phyloP scores from a whole-genome alignment of 2,113 vertebrate genomes.

The Brachirus orientalis region DNA sequence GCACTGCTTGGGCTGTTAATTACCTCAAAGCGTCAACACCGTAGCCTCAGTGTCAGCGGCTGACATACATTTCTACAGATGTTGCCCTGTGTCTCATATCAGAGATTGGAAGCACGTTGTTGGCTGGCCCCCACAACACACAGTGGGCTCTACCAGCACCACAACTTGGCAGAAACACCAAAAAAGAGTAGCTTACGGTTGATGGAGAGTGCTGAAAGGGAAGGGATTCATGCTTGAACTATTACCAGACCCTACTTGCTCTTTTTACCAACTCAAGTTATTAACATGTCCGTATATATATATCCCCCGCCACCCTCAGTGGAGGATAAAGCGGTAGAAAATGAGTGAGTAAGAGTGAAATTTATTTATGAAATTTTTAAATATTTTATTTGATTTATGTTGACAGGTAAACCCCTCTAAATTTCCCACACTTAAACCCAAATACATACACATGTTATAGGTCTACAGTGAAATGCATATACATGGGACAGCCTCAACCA shows the following conservation, averaged over 20 bases:
- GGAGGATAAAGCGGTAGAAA: no score
- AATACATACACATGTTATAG: no score
- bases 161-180: constrained; percentile 45
- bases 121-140: constrained; percentile 19
- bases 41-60: constrained; percentile 38
- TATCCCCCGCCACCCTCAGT: no score
- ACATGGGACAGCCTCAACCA: no score
- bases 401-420: no score
- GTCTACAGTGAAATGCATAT: no score
- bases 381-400: no score
- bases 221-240: constrained; percentile 12
- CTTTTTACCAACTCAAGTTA: no score
- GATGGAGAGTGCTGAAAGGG: constrained; percentile 56
- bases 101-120: constrained; percentile 65
- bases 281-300: no score
- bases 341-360: no score
- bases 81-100: constrained; percentile 52
- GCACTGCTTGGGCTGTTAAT: constrained; percentile 53
- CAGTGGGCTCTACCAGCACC: constrained; percentile 25
- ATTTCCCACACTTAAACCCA: no score
- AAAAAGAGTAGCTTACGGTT: constrained; percentile 45
- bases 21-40: constrained; percentile 52
- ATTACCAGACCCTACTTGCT: constrained; percentile 26
- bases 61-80: constrained; percentile 46
- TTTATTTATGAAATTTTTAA: no score